Evolutionary conservation across 2,888 invertebrate genomes (phyloP).

Genomic region (Nephrotoma flavescens): DNA sequence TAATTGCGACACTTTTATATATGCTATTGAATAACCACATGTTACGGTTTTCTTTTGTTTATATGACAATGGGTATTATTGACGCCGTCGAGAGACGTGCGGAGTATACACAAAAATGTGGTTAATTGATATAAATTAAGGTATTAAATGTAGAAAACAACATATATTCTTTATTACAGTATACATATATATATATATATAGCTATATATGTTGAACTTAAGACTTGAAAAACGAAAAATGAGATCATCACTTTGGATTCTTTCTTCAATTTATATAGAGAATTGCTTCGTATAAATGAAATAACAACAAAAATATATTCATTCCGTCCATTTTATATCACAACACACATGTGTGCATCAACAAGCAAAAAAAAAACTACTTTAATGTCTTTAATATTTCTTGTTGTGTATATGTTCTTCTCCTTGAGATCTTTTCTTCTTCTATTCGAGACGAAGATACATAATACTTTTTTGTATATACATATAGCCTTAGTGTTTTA

Average conservation of each 20-base stretch:
- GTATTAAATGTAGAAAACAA: constrained; percentile 15
- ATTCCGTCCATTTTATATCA: neutral
- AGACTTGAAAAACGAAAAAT: neutral
- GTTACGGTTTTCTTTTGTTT: neutral
- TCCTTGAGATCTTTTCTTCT: neutral
- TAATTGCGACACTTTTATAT: neutral
- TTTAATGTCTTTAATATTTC: neutral
- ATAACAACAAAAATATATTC: neutral
- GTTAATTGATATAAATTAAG: constrained; percentile 33
- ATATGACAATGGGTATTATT: neutral
- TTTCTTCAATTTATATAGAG: neutral
- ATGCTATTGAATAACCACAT: neutral
- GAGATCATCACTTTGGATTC: neutral
- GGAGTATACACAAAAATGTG: constrained; percentile 12
- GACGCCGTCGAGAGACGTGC: neutral
- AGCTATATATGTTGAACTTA: neutral
- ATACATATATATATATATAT: neutral
- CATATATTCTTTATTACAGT: neutral
- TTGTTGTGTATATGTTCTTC: neutral
- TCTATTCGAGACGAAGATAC: neutral
- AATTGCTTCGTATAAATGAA: neutral
- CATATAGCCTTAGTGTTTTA: neutral
- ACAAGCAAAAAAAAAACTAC: neutral
- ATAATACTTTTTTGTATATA: neutral
- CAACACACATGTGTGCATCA: neutral